Percentiles rank a stretch among this genome's conserved stretches.
Conservation (phyloP, 30 jellyfish, hydroid and myxozoan species). For the Cassiopea xamachana region DNA sequence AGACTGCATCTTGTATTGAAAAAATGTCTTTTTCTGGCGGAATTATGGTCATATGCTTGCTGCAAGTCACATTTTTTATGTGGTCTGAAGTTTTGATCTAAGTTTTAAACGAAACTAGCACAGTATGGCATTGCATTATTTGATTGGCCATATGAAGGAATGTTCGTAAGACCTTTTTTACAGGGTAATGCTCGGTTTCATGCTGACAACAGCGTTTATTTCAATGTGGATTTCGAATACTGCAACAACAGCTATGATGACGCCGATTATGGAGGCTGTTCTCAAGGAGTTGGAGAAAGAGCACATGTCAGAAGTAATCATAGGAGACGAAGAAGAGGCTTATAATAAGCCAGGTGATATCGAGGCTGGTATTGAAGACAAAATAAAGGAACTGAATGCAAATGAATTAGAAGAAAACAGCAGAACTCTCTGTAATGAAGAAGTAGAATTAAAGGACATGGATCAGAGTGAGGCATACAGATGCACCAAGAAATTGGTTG, state of each 20-base stretch:
- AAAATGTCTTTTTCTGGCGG: too few relatives aligned
- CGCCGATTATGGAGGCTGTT: conserved; percentile 99
- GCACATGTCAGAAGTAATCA: conserved; percentile 42
- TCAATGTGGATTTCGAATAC: conserved; percentile 99
- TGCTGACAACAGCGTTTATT: conserved; percentile 92
- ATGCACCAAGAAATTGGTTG: not conserved
- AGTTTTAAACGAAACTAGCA: too few relatives aligned
- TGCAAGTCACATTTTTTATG: too few relatives aligned
- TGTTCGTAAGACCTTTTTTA: not conserved
- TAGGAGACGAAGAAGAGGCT: conserved; percentile 47
- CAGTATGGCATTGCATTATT: not conserved
- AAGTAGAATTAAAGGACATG: conserved; percentile 7
- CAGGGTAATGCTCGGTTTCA: conserved; percentile 84
- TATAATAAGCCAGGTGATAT: conserved; percentile 6
- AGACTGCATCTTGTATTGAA: too few relatives aligned
- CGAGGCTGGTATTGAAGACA: conserved; percentile 3
- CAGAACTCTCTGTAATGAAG: not conserved
- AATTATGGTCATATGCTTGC: too few relatives aligned
- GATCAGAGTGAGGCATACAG: not conserved
- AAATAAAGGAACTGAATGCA: not conserved
- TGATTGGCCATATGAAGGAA: not conserved
- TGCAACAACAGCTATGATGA: conserved; percentile 99
- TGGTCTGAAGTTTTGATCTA: too few relatives aligned
- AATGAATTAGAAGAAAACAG: not conserved
- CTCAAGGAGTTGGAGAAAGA: conserved; percentile 90